phyloP scores from a whole-genome alignment of 23 tunicate genomes.

The Phallusia fumigata region DNA sequence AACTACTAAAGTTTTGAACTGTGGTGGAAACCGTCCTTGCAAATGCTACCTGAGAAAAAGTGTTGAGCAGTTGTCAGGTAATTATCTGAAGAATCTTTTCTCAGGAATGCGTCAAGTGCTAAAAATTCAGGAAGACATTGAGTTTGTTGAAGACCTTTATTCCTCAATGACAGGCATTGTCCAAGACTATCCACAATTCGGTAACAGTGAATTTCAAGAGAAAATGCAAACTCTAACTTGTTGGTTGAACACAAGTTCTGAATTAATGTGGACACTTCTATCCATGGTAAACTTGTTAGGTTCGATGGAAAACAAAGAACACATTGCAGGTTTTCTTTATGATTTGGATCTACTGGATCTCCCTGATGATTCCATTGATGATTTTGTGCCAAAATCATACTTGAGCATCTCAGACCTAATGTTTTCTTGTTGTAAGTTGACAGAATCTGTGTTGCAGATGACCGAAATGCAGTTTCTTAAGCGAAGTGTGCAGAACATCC shows the following conservation, averaged over 20 bases:
- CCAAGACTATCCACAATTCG: background rate
- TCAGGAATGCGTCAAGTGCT: background rate
- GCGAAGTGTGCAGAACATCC: slow-evolving; percentile 33
- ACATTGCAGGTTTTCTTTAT: background rate
- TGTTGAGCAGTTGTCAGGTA: background rate
- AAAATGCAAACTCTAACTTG: background rate
- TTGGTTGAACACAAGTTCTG: slow-evolving; percentile 1
- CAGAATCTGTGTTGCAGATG: slow-evolving; percentile 20
- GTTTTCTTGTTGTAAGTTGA: slow-evolving; percentile 6
- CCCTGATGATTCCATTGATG: background rate
- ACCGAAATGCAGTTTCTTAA: slow-evolving; percentile 37
- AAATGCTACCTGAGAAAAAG: background rate
- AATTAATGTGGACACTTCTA: background rate
- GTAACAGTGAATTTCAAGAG: background rate
- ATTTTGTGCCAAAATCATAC: background rate
- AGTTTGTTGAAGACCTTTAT: background rate
- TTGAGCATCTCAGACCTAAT: background rate
- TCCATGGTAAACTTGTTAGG: background rate
- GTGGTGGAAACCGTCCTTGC: background rate
- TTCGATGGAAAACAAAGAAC: background rate
- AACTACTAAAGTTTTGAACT: background rate
- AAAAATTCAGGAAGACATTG: background rate
- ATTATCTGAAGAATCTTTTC: background rate
- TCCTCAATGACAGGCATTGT: background rate
- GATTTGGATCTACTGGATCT: background rate